These are phyloP conservation scores for Lathamus discolor DNA, from an alignment of 2,113 vertebrate genomes.

Conservation along the genomic window DNA sequence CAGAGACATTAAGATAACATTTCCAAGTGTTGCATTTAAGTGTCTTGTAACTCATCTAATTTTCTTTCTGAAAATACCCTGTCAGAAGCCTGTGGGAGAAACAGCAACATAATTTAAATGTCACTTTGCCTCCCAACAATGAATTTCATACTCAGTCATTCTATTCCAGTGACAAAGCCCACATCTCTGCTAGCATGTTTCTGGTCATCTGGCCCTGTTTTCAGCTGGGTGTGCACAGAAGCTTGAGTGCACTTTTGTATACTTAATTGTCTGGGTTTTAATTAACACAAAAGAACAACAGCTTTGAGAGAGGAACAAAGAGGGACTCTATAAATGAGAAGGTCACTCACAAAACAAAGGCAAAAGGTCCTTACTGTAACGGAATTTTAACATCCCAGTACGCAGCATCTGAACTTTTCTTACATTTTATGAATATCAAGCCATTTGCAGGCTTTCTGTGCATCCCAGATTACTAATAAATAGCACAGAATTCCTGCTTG, in stretches of 20 bases:
- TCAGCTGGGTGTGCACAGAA: background rate
- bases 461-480: background rate
- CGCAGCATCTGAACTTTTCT: background rate
- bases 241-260: background rate
- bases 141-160: background rate
- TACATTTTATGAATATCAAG: background rate
- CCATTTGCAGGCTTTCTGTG: background rate
- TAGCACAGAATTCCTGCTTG: background rate
- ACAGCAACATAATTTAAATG: conserved; percentile 57
- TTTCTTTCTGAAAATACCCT: conserved; percentile 36
- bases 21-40: conserved; percentile 26
- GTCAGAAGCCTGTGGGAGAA: conserved; percentile 30
- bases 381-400: background rate
- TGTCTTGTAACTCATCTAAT: conserved; percentile 38
- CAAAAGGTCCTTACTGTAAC: background rate
- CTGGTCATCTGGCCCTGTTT: conserved; percentile 6
- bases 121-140: conserved; percentile 25
- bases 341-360: background rate
- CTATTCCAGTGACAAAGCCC: background rate
- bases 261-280: conserved; percentile 8
- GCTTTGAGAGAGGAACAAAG: background rate
- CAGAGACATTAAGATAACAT: conserved; percentile 12
- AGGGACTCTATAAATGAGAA: background rate
- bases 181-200: background rate
- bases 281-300: conserved; percentile 18